Conservation (phyloP, 2,888 invertebrate species). For the Griposia aprilina region DNA sequence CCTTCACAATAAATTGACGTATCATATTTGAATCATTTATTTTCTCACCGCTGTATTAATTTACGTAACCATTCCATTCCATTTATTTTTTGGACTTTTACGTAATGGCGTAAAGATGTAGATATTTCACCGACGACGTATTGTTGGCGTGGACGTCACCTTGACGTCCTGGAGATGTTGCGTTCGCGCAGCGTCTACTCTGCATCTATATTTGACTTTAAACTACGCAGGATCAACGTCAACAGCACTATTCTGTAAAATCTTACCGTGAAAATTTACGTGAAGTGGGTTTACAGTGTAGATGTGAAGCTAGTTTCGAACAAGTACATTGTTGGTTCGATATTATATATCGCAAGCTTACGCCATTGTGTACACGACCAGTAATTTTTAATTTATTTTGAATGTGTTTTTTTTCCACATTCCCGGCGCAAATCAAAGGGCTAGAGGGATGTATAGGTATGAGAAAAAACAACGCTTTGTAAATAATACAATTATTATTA, state of each 20-base stretch:
- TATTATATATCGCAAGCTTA: constrained; percentile 4
- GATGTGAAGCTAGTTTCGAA: not conserved
- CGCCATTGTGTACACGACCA: constrained; percentile 41
- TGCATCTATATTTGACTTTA: not conserved
- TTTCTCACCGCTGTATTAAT: constrained; percentile 11
- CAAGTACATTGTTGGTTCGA: not conserved
- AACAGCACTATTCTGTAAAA: not conserved
- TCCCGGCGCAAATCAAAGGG: constrained; percentile 84
- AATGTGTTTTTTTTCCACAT: constrained; percentile 74
- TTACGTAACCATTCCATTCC: constrained; percentile 23
- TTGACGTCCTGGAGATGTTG: not conserved
- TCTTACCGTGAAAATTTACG: not conserved
- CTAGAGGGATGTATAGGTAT: constrained; percentile 88
- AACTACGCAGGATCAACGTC: not conserved
- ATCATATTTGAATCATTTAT: constrained; percentile 23
- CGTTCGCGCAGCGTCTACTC: not conserved
- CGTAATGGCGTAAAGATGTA: constrained; percentile 28
- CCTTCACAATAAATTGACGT: not conserved
- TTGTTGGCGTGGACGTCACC: not conserved
- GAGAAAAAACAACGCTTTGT: constrained; percentile 67
- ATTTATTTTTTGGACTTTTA: constrained; percentile 16
- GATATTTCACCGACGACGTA: not conserved
- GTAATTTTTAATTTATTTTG: constrained; percentile 57
- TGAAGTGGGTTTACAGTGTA: not conserved
- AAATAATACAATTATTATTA: constrained; percentile 51